phyloP scores from a whole-genome alignment of 2,797 vertebrate genomes.

The Moxostoma hubbsi region DNA sequence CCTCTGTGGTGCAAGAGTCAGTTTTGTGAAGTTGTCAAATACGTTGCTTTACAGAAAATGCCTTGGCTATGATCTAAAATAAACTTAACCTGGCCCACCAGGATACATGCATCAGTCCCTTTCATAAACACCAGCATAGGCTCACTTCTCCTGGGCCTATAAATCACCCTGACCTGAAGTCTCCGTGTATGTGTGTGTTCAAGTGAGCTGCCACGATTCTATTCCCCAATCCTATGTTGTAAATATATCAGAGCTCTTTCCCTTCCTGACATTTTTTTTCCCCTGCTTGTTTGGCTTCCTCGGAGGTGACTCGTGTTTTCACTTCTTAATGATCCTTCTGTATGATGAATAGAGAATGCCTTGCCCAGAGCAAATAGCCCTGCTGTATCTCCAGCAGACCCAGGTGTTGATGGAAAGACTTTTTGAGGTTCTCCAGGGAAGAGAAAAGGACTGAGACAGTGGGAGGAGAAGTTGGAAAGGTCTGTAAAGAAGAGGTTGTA shows the following conservation, averaged over 20 bases:
- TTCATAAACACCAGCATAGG: slow-evolving; percentile 69
- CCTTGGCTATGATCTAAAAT: slow-evolving; percentile 67
- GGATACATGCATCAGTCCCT: slow-evolving; percentile 64
- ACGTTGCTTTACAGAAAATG: slow-evolving; percentile 68
- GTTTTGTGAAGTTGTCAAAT: slow-evolving; percentile 48
- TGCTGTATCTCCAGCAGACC: slow-evolving; percentile 21
- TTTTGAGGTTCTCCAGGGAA: slow-evolving; percentile 24
- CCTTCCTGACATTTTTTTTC: slow-evolving; percentile 3
- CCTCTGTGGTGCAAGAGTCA: slow-evolving; percentile 58
- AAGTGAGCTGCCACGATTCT: slow-evolving; percentile 22
- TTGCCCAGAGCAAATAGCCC: slow-evolving; percentile 1
- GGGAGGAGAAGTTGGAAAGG: slow-evolving; percentile 26
- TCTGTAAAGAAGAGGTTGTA: background rate
- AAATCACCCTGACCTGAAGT: slow-evolving; percentile 56
- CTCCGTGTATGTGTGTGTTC: slow-evolving; percentile 25
- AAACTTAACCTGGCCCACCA: slow-evolving; percentile 69
- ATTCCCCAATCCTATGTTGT: slow-evolving; percentile 37
- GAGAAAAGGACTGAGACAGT: slow-evolving; percentile 23
- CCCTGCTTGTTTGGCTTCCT: slow-evolving; percentile 33
- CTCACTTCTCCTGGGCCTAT: slow-evolving; percentile 67
- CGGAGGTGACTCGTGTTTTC: slow-evolving; percentile 51
- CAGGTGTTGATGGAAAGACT: slow-evolving; percentile 33
- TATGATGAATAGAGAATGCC: slow-evolving; percentile 28
- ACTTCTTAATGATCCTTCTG: slow-evolving; percentile 51
- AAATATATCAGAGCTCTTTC: slow-evolving; percentile 46